Base-by-base conservation (phyloP, 2,888 invertebrate genomes). In the Latheticus oryzae region DNA sequence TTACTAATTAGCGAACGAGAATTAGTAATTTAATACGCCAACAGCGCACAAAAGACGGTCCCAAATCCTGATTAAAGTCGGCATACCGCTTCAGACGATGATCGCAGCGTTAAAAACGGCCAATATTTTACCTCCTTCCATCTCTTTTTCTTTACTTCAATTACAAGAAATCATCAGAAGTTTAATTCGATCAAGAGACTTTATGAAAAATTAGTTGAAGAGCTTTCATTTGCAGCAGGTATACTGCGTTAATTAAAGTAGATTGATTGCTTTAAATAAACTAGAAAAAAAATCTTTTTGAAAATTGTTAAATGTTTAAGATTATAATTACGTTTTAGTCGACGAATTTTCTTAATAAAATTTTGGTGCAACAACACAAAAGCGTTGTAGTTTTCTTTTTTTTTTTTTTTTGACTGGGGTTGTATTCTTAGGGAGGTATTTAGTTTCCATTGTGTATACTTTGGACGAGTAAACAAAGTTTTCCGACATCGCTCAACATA, bases 1-100 rank as follows among this genome's bases (percentile, higher is more conserved):
- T 58, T 58, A 54, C 58, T 58, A 58, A 58, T 58, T 58, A 58
- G 53, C 53, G 53, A 58, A 58, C 58, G 58, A 53, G 58, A 58
- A 58, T 58, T 58, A 58, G 58, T 58, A 58, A 58, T 58, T 58
- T 58, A 58, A 58, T 58, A 58, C 35, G 54, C 48, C 53, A 54
- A 54, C 58, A 48, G 58, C 33, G 48, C 42, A 58, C 53, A 58
- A 54, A 58, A 54, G 58, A 58, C 50, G 42, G 40, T 32, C 38
- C 43, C 33, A 9, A 26, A 33, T 21, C 28, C 28, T 54, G 48
- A 58, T 58, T 58, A 58, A 53, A 53, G 47, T 52, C 21, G 51
- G 37, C 52, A 3, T 11, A 38, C 38, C 38, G 11, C 38, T 21
- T n/a, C 33, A 5, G 40, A 24, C 24, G 40, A 40, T 40, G 40